Evolutionary conservation across 1,140 invertebrate genomes (phyloP), one percentile per base, ranked within the genome.

Genomic region (Neodiprion virginianus): DNA sequence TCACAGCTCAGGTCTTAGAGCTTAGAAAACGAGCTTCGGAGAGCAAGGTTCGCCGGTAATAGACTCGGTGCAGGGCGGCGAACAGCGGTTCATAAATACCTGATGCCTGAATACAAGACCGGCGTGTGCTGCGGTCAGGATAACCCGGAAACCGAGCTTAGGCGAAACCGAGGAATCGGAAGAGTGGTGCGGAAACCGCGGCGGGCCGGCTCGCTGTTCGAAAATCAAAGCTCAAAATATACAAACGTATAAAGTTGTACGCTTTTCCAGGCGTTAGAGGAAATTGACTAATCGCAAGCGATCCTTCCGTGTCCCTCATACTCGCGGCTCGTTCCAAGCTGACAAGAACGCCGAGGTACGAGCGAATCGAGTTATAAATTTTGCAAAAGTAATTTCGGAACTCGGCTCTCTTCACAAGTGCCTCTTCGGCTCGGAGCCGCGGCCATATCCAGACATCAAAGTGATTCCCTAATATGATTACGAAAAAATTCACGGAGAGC

Each of bases 401-500:
- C 73, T 72, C 76, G 69, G 69, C 75, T 48, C 74, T 72, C n/a
- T 23, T 53, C 50, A 5, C 48, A 48, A 17, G 17, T 48, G 23
- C 71, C 61, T 17, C 17, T 50, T 21, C 71, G 23, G 71, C 17
- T 23, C 9, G 49, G n/a, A 28, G 68, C 40, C 7, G n/a, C 28
- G 48, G 21, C 14, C 14, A 23, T 48, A 71, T 53, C 72, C 72
- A 76, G 74, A 74, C 75, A 78, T 79, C 78, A 81, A 79, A 81
- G 79, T 78, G 75, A 78, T 79, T 67, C 76, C 70, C 77, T 79
- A 78, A 81, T 79, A 79, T 79, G 79, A 81, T 81, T 81, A 81
- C 75, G 74, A 81, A 74, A 78, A 74, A 75, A 65, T 71, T 49
- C 74, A 4, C 11, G 53, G 11, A 61, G n/a, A 40, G 28, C 28